Evolutionary conservation across 2,888 invertebrate genomes (phyloP), one percentile per base, ranked within the genome.

Genomic region (Dynastes maya): DNA sequence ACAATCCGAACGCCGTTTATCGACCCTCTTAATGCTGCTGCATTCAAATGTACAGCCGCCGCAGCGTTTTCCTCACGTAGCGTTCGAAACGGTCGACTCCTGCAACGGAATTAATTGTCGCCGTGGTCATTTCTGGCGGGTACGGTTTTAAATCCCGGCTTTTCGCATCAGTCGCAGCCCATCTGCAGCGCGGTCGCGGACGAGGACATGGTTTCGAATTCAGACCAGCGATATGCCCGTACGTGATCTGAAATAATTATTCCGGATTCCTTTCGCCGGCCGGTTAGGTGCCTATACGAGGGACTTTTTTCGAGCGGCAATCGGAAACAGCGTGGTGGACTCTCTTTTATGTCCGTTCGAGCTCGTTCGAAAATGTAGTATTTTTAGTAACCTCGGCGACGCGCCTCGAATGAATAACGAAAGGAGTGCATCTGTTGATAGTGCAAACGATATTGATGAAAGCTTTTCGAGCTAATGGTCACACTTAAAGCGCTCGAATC

Each of bases 161-260:
- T 49, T 22, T 55, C 22, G 55, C 55, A 55, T 55, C 55, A 22
- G 55, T 55, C 55, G 61, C 45, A 27, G 58, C 61, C 72, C 27
- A 61, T 74, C 72, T 61, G 61, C 72, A 74, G 61, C 45, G 72
- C 8, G n/a, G 55, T 74, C 45, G 49, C 68, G 13, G 68, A 51
- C 72, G 45, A 16, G 55, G 1, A 6, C 61, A 61, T 37, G 61
- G 61, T 32, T 75, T 76, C 55, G 45, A 63, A 78, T 75, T 74
- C 76, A 70, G 51, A 32, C 70, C 58, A 6, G 55, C 55, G 68
- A 74, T 67, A 70, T 61, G 58, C 74, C 64, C n/a, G 45, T 49
- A 76, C 76, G 75, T 74, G 74, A 74, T 76, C 75, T 76, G 75
- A 49, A 75, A 75, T 75, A 70, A 75, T 61, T 61, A 76, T 45